Conservation (phyloP, 2,113 vertebrate species). For the Pithys albifrons region DNA sequence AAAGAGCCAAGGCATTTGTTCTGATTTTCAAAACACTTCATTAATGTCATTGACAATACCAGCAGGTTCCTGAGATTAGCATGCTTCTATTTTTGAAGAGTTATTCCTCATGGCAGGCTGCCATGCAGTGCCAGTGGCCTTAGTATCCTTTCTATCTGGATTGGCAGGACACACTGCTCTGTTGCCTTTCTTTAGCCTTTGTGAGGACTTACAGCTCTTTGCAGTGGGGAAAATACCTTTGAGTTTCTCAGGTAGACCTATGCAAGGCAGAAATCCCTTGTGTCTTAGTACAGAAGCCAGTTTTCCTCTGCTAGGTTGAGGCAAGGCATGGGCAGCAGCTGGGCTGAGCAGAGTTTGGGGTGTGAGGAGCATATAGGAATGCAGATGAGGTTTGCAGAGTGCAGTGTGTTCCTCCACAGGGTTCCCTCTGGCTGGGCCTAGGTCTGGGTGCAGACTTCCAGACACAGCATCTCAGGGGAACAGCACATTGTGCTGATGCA, state of each 20-base stretch:
- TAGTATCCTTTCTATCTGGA: slow-evolving; percentile 28
- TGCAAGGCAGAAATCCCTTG: background rate
- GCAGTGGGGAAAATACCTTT: background rate
- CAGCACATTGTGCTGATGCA: accelerated
- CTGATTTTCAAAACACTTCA: slow-evolving; percentile 39
- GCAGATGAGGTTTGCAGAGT: background rate
- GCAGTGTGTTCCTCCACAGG: background rate
- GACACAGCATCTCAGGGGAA: background rate
- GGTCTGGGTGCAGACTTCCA: background rate
- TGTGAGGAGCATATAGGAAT: accelerated
- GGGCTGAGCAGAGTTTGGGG: background rate
- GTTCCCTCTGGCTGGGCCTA: background rate
- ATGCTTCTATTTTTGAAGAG: slow-evolving; percentile 68
- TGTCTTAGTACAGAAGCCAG: background rate
- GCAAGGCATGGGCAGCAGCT: background rate
- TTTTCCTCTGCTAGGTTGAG: background rate
- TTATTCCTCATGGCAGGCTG: slow-evolving; percentile 9
- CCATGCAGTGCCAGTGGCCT: slow-evolving; percentile 4
- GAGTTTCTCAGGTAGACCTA: background rate
- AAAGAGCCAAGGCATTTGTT: background rate
- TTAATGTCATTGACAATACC: slow-evolving; percentile 46
- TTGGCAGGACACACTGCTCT: slow-evolving; percentile 54
- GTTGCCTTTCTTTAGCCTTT: background rate
- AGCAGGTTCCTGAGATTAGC: slow-evolving; percentile 62
- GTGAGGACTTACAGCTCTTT: background rate